phyloP scores from a whole-genome alignment of 2,113 vertebrate species.

The Polypterus senegalus region DNA sequence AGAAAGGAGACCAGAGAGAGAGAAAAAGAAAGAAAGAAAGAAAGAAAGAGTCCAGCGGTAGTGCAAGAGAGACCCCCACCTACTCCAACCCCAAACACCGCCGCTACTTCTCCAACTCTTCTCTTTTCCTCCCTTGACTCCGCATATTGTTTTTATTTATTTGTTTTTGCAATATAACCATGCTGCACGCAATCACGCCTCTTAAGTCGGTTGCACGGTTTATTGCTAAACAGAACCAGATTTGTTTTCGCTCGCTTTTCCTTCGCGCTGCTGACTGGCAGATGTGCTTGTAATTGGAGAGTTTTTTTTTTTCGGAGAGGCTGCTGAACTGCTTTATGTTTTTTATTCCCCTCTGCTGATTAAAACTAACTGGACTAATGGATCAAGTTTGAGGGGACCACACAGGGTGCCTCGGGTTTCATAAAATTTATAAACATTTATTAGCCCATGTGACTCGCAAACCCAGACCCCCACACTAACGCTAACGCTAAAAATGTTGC shows the following conservation, averaged over 20 bases:
- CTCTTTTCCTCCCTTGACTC: neutral
- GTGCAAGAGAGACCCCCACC: neutral
- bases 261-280: conserved; percentile 26
- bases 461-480: conserved; percentile 15
- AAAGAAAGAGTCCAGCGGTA: no score
- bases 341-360: conserved; percentile 15
- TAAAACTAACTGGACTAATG: conserved; percentile 16
- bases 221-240: conserved; percentile 23
- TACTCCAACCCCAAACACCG: neutral
- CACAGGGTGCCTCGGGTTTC: conserved; percentile 31
- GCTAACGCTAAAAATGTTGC: conserved; percentile 16
- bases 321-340: conserved; percentile 6
- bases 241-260: conserved; percentile 30
- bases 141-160: neutral
- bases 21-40: no score
- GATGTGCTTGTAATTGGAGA: conserved; percentile 30
- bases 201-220: conserved; percentile 17
- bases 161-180: conserved; percentile 15
- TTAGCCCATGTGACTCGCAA: conserved; percentile 22
- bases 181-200: conserved; percentile 15
- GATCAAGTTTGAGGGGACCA: conserved; percentile 29
- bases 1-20: conserved; percentile 18
- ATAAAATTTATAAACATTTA: conserved; percentile 34
- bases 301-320: neutral
- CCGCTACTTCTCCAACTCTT: neutral